These are phyloP conservation scores for Sebastes kiyomatsui DNA, from an alignment of 2,797 vertebrate genomes.

Conservation along the genomic window DNA sequence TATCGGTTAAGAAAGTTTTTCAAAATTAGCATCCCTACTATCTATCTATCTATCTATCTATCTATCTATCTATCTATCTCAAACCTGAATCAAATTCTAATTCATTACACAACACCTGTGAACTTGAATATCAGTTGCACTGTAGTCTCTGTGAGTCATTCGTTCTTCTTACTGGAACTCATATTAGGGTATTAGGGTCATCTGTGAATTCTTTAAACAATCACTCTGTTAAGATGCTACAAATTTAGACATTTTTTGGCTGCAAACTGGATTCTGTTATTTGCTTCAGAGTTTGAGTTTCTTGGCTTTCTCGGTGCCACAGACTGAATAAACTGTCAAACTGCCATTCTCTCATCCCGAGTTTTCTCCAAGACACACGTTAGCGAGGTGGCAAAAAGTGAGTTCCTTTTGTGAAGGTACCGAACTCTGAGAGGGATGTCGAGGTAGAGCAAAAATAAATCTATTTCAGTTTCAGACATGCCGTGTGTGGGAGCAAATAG, in stretches of 20 bases:
- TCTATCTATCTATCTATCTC: too few relatives aligned
- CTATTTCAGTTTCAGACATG: slow-evolving; percentile 5
- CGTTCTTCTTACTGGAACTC: not conserved
- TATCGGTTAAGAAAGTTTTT: too few relatives aligned
- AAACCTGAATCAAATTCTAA: too few relatives aligned
- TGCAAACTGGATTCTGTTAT: not conserved
- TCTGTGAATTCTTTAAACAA: not conserved
- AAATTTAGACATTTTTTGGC: slow-evolving; percentile 11
- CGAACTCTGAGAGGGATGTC: slow-evolving; percentile 1
- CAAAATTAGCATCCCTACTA: too few relatives aligned
- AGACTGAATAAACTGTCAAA: slow-evolving; percentile 43
- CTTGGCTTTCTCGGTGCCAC: not conserved
- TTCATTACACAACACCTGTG: too few relatives aligned
- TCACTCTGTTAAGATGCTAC: not conserved
- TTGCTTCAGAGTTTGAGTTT: slow-evolving; percentile 30
- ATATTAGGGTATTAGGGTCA: not conserved
- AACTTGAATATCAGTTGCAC: too few relatives aligned
- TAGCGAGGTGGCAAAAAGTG: slow-evolving; percentile 10
- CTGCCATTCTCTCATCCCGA: slow-evolving; percentile 2
- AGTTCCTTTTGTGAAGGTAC: slow-evolving; percentile 6
- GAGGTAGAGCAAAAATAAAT: not conserved
- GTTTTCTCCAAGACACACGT: slow-evolving; percentile 2
- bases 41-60: too few relatives aligned
- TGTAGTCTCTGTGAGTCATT: too few relatives aligned
- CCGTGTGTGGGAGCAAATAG: not conserved